Percentiles rank a stretch among this genome's conserved stretches.
Evolutionary conservation across 2,797 vertebrate genomes (phyloP).

Genomic region (Otolemur crassicaudatus): DNA sequence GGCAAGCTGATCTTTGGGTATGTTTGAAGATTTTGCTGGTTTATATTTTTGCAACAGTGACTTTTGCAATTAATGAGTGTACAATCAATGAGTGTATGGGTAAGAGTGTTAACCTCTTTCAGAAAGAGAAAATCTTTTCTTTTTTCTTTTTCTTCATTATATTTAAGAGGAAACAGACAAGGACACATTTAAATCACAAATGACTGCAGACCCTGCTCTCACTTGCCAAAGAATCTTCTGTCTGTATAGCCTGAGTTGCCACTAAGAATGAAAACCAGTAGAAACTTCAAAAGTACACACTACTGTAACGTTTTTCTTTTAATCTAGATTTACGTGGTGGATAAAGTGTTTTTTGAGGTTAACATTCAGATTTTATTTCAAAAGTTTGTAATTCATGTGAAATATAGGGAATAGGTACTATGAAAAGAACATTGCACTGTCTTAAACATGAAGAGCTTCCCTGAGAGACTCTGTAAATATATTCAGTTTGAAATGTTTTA

Average conservation of each 20-base stretch:
- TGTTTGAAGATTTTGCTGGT: neutral
- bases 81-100: neutral
- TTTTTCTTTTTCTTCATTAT: neutral
- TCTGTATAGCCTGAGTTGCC: neutral
- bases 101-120: neutral
- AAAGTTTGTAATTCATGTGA: slow-evolving; percentile 32
- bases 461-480: neutral
- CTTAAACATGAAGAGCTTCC: neutral
- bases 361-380: slow-evolving; percentile 52
- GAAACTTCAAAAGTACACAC: slow-evolving; percentile 17
- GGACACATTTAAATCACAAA: neutral
- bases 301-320: slow-evolving; percentile 40
- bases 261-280: slow-evolving; percentile 55
- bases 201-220: neutral
- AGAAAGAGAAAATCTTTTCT: neutral
- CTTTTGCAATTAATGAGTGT: neutral
- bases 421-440: slow-evolving; percentile 28
- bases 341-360: slow-evolving; percentile 34
- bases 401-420: neutral
- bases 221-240: slow-evolving; percentile 20
- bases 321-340: slow-evolving; percentile 45
- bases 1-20: neutral
- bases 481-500: neutral
- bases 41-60: slow-evolving; percentile 35
- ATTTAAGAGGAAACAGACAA: slow-evolving; percentile 40